A percentile compares a stretch with the other conserved stretches of the same genome.
Conservation (phyloP, 2,888 invertebrate genomes). For the Pharmacophagus antenor region DNA sequence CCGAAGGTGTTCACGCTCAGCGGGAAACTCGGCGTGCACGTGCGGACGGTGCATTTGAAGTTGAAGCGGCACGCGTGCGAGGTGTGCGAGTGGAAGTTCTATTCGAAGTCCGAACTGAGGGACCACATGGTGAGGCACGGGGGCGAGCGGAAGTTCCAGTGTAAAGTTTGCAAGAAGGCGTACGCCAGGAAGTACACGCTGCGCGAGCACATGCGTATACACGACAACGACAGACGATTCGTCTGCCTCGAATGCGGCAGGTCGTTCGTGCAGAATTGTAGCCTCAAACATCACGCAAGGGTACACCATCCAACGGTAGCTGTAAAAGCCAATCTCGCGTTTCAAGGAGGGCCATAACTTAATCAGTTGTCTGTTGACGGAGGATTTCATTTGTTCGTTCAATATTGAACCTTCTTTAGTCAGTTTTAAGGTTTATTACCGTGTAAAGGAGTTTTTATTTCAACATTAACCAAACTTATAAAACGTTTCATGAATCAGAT, state of each 20-base stretch:
- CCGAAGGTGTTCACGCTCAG: constrained; percentile 64
- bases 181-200: constrained; percentile 72
- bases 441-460: too few relatives aligned
- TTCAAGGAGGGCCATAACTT: too few relatives aligned
- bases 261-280: constrained; percentile 66
- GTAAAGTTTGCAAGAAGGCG: constrained; percentile 72
- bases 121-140: constrained; percentile 78
- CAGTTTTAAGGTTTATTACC: too few relatives aligned
- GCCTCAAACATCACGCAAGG: constrained; percentile 64
- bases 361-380: too few relatives aligned
- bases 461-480: too few relatives aligned
- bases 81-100: constrained; percentile 78
- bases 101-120: constrained; percentile 76
- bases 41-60: constrained; percentile 68
- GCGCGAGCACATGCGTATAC: constrained; percentile 69
- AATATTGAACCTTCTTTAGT: too few relatives aligned
- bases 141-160: constrained; percentile 74
- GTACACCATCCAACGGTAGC: constrained; percentile 54
- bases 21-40: constrained; percentile 63
- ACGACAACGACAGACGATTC: constrained; percentile 65
- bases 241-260: constrained; percentile 61
- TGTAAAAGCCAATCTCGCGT: constrained; percentile 31
- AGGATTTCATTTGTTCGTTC: too few relatives aligned
- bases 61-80: constrained; percentile 68
- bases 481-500: too few relatives aligned